Percentiles rank a stretch among this genome's conserved stretches.
Evolutionary conservation across 1,140 invertebrate species (phyloP).

Genomic region (Drusus annulatus): DNA sequence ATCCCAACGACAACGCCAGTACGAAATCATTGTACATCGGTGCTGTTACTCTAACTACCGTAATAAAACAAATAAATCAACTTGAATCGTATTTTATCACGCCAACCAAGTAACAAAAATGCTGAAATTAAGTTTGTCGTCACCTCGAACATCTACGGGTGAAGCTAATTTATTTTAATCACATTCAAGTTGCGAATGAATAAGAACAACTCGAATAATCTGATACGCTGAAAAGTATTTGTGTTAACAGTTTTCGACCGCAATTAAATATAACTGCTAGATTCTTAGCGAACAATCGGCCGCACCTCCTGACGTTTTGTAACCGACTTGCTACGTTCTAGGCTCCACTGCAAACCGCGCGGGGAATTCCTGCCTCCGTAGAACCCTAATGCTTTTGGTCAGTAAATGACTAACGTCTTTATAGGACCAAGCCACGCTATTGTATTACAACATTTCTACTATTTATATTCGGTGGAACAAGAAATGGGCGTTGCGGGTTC

Average conservation of each 20-base stretch:
- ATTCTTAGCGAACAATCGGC: conserved; percentile 2
- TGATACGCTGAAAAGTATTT: not conserved
- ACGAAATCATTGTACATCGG: too few species aligned
- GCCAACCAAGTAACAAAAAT: too few species aligned
- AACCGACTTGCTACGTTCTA: not conserved
- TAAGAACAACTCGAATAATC: too few species aligned
- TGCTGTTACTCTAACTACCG: too few species aligned
- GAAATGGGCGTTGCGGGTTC: not conserved
- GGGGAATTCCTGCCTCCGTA: conserved; percentile 8
- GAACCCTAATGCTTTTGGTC: conserved; percentile 38
- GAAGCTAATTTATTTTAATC: too few species aligned
- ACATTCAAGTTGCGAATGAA: too few species aligned
- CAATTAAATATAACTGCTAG: conserved; percentile 13
- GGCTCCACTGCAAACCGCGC: not conserved
- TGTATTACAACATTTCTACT: conserved; percentile 26
- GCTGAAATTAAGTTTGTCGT: too few species aligned
- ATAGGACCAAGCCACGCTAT: conserved; percentile 48
- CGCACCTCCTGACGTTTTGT: conserved; percentile 8
- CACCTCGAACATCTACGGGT: too few species aligned
- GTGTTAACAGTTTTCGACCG: not conserved
- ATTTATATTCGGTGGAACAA: not conserved
- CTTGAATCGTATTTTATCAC: too few species aligned
- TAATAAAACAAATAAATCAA: too few species aligned
- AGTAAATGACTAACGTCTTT: conserved; percentile 48
- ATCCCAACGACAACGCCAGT: too few species aligned